Conservation (phyloP, 2,888 invertebrate species). For the Dryomyza anilis region DNA sequence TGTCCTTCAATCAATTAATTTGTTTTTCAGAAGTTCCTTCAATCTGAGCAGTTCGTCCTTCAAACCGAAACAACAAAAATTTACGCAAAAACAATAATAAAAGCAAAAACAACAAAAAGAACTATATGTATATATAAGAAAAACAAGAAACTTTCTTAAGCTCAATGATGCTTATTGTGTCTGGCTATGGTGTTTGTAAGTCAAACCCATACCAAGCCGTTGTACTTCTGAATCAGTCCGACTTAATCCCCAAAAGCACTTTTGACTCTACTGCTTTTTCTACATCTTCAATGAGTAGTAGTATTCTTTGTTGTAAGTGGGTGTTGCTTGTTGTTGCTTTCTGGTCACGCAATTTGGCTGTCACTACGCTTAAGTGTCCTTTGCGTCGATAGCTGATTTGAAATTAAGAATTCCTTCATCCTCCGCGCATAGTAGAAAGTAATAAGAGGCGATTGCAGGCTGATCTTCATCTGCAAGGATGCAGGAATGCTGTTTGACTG, state of each 20-base stretch:
- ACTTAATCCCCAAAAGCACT: conserved; percentile 23
- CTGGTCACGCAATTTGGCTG: conserved; percentile 25
- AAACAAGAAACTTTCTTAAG: conserved; percentile 31
- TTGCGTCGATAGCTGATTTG: conserved; percentile 32
- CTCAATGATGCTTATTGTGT: conserved; percentile 37
- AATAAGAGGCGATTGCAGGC: conserved; percentile 12
- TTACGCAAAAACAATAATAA: conserved; percentile 15
- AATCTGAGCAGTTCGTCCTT: conserved; percentile 22
- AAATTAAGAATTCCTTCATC: conserved; percentile 42
- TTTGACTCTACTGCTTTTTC: conserved; percentile 3
- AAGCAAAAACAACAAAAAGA: conserved; percentile 15
- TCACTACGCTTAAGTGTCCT: conserved; percentile 6
- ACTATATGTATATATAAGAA: conserved; percentile 10
- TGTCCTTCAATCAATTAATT: conserved; percentile 45
- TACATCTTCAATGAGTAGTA: not conserved
- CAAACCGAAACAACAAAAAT: conserved; percentile 2
- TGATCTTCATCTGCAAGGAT: not conserved
- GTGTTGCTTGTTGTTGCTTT: not conserved
- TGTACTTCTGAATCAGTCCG: not conserved
- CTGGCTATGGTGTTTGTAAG: conserved; percentile 29
- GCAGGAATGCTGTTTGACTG: not conserved
- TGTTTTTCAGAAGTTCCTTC: conserved; percentile 31
- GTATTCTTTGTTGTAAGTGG: not conserved
- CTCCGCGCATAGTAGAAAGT: conserved; percentile 17
- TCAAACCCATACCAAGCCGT: not conserved